Percentiles rank a stretch among this genome's conserved stretches.
Evolutionary conservation across 2,797 vertebrate species (phyloP).

Genomic region (Schizopygopsis pylzovi): DNA sequence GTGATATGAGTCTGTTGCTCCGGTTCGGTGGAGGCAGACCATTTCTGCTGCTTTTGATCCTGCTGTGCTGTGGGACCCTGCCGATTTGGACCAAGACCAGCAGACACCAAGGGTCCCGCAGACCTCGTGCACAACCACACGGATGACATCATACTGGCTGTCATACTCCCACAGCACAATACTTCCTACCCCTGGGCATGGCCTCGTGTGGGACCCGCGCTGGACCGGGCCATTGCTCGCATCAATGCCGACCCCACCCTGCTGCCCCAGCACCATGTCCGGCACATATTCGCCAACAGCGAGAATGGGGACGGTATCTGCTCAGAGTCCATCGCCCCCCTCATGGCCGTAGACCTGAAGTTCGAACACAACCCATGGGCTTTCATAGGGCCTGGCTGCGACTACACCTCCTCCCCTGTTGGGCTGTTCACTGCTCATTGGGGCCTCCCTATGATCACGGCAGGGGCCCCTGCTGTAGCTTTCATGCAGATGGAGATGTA

Average conservation of each 20-base stretch:
- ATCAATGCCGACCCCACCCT: constrained; percentile 76
- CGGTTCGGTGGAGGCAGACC: constrained; percentile 39
- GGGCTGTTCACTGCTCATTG: constrained; percentile 89
- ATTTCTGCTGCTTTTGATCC: constrained; percentile 59
- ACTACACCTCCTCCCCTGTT: constrained; percentile 87
- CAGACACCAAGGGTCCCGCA: constrained; percentile 31
- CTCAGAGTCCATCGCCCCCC: constrained; percentile 86
- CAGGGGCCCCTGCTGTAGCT: constrained; percentile 85
- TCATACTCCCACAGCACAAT: constrained; percentile 86
- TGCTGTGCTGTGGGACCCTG: constrained; percentile 42
- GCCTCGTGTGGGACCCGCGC: constrained; percentile 88
- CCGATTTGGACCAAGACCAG: constrained; percentile 1
- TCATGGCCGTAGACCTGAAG: constrained; percentile 88
- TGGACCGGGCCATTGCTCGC: constrained; percentile 75
- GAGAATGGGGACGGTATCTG: constrained; percentile 83
- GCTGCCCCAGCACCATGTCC: constrained; percentile 77
- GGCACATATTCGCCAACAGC: constrained; percentile 82
- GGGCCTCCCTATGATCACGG: constrained; percentile 89
- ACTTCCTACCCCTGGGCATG: constrained; percentile 92
- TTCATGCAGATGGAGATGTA: constrained; percentile 77
- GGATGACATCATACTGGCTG: constrained; percentile 82
- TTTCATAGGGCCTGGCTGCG: constrained; percentile 91
- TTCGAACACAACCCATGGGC: constrained; percentile 81
- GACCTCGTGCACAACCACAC: constrained; percentile 19
- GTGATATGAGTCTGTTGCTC: constrained; percentile 61